Conservation (phyloP, 2,888 invertebrate genomes). For the Melinaea marsaeus region DNA sequence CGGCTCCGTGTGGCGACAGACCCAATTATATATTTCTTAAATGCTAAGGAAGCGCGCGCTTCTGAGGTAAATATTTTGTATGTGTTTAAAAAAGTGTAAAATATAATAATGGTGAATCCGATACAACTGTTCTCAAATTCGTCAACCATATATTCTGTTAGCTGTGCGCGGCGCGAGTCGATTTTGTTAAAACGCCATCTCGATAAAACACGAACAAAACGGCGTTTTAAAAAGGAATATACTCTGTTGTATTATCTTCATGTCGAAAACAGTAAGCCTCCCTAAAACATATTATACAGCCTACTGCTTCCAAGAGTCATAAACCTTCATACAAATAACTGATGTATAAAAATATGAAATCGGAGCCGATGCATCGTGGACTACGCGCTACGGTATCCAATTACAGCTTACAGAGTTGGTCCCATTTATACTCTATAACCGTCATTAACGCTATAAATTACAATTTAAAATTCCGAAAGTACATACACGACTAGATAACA, state of each 20-base stretch:
- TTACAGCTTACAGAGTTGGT: conserved; percentile 72
- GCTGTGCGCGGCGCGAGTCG: background rate
- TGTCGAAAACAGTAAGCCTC: conserved; percentile 65
- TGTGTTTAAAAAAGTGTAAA: conserved; percentile 34
- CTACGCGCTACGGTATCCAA: conserved; percentile 45
- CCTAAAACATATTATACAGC: conserved; percentile 76
- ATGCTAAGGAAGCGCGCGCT: conserved; percentile 65
- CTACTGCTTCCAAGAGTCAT: conserved; percentile 64
- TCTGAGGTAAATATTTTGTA: conserved; percentile 65
- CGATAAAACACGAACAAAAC: conserved; percentile 9
- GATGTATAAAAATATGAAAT: conserved; percentile 38
- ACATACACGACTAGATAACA: conserved; percentile 78
- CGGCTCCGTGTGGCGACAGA: conserved; percentile 40
- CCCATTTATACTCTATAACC: conserved; percentile 69
- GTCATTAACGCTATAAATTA: conserved; percentile 70
- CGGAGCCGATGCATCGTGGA: conserved; percentile 38
- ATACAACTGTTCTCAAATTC: conserved; percentile 23
- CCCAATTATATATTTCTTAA: conserved; percentile 51
- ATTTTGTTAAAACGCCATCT: conserved; percentile 9
- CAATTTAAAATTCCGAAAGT: conserved; percentile 75
- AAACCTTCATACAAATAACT: conserved; percentile 47
- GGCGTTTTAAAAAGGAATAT: conserved; percentile 45
- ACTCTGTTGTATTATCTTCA: conserved; percentile 67
- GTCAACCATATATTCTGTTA: conserved; percentile 9
- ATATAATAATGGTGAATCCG: conserved; percentile 30